phyloP scores from a whole-genome alignment of 2,113 vertebrate genomes.

The Sturnira hondurensis region DNA sequence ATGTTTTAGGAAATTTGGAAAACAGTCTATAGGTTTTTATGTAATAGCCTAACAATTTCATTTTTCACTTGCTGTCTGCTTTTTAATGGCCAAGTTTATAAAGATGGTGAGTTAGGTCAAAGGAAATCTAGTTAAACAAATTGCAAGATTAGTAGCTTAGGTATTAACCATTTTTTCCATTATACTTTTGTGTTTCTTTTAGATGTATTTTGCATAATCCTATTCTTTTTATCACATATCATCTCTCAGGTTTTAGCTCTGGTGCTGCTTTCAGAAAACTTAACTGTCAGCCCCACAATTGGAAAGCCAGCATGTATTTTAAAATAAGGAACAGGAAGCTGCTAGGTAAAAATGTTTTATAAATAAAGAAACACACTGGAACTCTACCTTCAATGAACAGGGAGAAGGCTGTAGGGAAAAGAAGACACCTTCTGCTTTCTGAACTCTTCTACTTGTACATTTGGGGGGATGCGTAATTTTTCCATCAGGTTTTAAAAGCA shows the following conservation, averaged over 20 bases:
- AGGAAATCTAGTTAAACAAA: neutral
- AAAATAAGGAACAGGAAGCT: conserved; percentile 47
- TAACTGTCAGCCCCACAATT: conserved; percentile 19
- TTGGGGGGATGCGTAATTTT: neutral
- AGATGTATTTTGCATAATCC: conserved; percentile 7
- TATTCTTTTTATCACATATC: neutral
- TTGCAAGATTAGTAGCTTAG: neutral
- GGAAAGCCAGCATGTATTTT: conserved; percentile 36
- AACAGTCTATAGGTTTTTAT: neutral
- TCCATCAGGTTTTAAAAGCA: neutral
- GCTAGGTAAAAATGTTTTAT: neutral
- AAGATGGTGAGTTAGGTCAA: neutral
- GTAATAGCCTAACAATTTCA: neutral
- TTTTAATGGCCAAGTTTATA: neutral
- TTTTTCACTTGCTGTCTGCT: conserved; percentile 24
- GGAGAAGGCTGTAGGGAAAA: neutral
- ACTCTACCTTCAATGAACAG: neutral
- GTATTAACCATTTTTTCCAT: neutral
- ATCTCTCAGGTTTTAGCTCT: conserved; percentile 42
- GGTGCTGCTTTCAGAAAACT: conserved; percentile 38
- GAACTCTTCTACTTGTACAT: neutral
- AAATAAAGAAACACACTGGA: conserved; percentile 28
- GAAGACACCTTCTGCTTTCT: neutral
- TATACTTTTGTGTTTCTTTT: conserved; percentile 5
- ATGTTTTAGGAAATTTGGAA: neutral